Percentiles rank a stretch among this genome's conserved stretches.
Evolutionary conservation across 2,888 invertebrate genomes (phyloP).

Genomic region (Gasteruption jaculator): DNA sequence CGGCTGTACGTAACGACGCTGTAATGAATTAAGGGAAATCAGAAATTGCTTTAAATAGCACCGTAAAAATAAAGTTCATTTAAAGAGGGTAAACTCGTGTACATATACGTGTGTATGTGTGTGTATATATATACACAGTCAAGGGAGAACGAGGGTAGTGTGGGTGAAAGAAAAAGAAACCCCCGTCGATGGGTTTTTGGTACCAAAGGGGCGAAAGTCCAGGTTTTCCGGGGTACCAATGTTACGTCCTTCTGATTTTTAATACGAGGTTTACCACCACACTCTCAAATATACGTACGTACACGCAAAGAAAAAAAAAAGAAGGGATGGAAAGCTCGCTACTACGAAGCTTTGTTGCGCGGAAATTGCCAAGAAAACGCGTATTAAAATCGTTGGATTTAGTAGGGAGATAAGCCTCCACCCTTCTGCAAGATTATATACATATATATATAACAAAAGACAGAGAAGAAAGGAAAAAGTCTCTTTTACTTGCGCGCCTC

Average conservation of each 20-base stretch:
- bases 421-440: conserved; percentile 12
- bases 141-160: not conserved
- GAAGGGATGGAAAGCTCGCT: conserved; percentile 14
- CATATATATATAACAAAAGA: not conserved
- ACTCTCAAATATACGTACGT: no score
- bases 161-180: conserved; percentile 17
- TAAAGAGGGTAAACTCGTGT: conserved; percentile 34
- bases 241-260: no score
- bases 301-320: no score
- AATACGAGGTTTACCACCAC: no score
- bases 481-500: conserved; percentile 39
- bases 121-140: not conserved
- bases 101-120: no score
- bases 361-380: conserved; percentile 54
- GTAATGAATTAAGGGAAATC: conserved; percentile 51
- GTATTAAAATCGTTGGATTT: conserved; percentile 60
- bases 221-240: no score
- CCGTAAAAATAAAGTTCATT: conserved; percentile 48
- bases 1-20: conserved; percentile 41
- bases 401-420: conserved; percentile 56
- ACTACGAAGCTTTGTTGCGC: conserved; percentile 30
- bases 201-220: no score
- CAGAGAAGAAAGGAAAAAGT: conserved; percentile 40
- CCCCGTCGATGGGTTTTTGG: no score
- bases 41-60: conserved; percentile 49